These are phyloP conservation scores for Buathra laborator DNA, from an alignment of 2,888 invertebrate species.

Conservation along the genomic window DNA sequence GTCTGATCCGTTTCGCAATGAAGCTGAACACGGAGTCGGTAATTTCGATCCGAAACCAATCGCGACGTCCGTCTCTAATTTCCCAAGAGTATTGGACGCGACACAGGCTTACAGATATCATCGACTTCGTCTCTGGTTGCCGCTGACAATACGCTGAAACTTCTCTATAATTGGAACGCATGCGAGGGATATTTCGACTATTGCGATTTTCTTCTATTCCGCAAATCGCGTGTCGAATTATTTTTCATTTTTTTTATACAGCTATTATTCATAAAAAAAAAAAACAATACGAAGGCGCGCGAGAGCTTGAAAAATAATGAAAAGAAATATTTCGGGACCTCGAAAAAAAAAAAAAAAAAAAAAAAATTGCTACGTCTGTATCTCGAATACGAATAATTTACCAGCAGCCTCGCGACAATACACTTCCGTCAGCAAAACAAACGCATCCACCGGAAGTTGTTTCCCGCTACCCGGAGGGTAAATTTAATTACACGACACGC, in stretches of 20 bases:
- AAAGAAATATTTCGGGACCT: neutral
- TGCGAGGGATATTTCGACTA: neutral
- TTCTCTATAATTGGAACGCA: neutral
- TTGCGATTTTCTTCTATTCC: neutral
- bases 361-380: too few relatives aligned
- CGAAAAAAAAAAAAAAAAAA: neutral
- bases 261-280: neutral
- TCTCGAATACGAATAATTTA: neutral
- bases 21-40: neutral
- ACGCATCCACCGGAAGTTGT: constrained; percentile 27
- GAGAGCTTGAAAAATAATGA: neutral
- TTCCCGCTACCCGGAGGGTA: neutral
- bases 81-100: constrained; percentile 30
- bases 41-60: constrained; percentile 36
- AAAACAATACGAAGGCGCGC: neutral
- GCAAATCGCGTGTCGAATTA: neutral
- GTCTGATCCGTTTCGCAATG: neutral
- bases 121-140: neutral
- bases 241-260: neutral
- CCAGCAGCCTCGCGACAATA: neutral
- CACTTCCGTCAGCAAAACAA: neutral
- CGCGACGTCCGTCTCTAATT: constrained; percentile 32
- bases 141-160: neutral
- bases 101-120: neutral
- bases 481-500: neutral